These are phyloP conservation scores for Vicugna pacos DNA, from an alignment of 2,113 vertebrate genomes.

Conservation along the genomic window DNA sequence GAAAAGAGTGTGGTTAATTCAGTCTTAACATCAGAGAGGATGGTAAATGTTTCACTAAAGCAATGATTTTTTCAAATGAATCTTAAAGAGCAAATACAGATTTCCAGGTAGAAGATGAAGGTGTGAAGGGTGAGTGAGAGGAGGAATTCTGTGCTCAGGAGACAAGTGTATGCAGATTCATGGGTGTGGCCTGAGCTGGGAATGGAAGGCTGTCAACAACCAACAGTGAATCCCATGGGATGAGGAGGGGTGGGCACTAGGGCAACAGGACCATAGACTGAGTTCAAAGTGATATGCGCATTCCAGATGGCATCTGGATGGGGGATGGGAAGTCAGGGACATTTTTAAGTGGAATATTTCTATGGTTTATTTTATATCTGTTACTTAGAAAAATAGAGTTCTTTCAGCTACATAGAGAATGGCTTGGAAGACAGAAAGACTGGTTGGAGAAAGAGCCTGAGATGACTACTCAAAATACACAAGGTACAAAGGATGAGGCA, in stretches of 20 bases:
- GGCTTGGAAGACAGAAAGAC: not conserved
- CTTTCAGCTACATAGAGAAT: not conserved
- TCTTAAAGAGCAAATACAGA: not conserved
- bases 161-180: not conserved
- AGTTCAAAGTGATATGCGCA: not conserved
- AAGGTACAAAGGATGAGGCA: not conserved
- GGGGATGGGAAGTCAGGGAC: not conserved
- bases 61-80: not conserved
- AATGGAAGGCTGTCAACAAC: not conserved
- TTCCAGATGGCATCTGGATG: not conserved
- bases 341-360: not conserved
- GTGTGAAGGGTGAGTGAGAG: not conserved
- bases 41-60: not conserved
- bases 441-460: not conserved
- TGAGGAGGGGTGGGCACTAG: not conserved
- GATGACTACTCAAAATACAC: not conserved
- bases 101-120: not conserved
- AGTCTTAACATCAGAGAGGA: too few species aligned
- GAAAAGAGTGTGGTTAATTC: not conserved
- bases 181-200: rapidly evolving
- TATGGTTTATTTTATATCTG: not conserved
- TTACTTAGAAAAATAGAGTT: not conserved
- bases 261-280: not conserved
- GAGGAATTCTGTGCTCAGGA: not conserved
- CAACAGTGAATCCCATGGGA: not conserved